These are phyloP conservation scores for Chloropsis hardwickii DNA, from an alignment of 2,113 vertebrate genomes.

Conservation along the genomic window DNA sequence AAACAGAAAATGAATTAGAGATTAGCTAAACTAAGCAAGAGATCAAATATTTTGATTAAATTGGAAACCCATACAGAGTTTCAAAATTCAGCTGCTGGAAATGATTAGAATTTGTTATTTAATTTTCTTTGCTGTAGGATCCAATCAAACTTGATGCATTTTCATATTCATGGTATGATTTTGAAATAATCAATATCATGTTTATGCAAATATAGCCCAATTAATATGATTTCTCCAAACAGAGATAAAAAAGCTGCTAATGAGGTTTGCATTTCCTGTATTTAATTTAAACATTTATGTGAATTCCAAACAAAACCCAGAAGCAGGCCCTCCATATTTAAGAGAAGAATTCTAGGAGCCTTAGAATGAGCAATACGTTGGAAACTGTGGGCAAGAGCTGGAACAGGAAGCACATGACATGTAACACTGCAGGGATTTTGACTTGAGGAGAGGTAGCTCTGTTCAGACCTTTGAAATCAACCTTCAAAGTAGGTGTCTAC, in stretches of 20 bases:
- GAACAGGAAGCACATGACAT: background rate
- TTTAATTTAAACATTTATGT: background rate
- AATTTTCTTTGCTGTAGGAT: background rate
- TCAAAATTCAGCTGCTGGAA: background rate
- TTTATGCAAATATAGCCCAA: conserved; percentile 17
- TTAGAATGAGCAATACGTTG: background rate
- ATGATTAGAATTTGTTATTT: conserved; percentile 4
- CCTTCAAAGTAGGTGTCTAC: background rate
- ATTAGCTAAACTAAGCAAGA: background rate
- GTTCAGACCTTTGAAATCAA: background rate
- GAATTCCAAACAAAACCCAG: background rate
- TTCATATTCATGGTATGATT: background rate
- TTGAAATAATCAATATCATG: background rate
- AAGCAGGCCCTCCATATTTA: background rate
- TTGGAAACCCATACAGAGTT: background rate
- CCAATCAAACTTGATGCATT: background rate
- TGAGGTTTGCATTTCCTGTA: background rate
- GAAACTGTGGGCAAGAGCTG: background rate
- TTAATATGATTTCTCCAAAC: background rate
- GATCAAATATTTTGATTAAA: background rate
- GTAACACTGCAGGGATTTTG: background rate
- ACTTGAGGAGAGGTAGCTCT: background rate
- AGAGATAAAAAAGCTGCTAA: background rate
- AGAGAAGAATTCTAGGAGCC: background rate
- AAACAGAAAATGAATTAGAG: background rate